Evolutionary conservation across 2,797 vertebrate genomes (phyloP).

Genomic region (Amblyopsis hoosieri): DNA sequence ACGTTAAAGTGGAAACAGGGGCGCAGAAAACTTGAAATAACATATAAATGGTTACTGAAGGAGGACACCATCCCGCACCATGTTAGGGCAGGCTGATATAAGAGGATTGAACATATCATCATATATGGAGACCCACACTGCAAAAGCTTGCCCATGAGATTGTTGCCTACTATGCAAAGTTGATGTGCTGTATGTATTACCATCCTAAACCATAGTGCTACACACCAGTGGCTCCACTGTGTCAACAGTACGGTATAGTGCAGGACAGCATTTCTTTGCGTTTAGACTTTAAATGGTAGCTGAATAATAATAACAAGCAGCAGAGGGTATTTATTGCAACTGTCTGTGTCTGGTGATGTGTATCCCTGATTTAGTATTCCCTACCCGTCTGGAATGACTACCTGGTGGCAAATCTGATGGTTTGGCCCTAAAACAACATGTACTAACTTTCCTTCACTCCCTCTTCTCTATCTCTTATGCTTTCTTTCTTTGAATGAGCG

Average conservation of each 20-base stretch:
- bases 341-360: no score
- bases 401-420: not conserved
- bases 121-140: no score
- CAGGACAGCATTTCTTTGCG: no score
- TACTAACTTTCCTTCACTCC: not conserved
- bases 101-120: no score
- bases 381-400: no score
- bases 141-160: not conserved
- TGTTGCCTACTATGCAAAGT: conserved; percentile 2
- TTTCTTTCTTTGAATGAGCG: conserved; percentile 22
- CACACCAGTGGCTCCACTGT: not conserved
- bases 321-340: no score
- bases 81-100: no score
- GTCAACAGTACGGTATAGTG: not conserved
- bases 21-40: no score
- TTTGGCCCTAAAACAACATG: not conserved
- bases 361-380: no score
- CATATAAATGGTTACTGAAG: no score
- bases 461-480: conserved; percentile 5
- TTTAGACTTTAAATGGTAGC: not conserved
- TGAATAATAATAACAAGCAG: not conserved
- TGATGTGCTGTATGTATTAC: not conserved
- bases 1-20: no score
- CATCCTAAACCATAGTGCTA: not conserved
- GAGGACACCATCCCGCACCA: no score